Percentiles rank a stretch among this genome's conserved stretches.
Evolutionary conservation across 2,888 invertebrate genomes (phyloP).

Genomic region (Branchellion lobata): DNA sequence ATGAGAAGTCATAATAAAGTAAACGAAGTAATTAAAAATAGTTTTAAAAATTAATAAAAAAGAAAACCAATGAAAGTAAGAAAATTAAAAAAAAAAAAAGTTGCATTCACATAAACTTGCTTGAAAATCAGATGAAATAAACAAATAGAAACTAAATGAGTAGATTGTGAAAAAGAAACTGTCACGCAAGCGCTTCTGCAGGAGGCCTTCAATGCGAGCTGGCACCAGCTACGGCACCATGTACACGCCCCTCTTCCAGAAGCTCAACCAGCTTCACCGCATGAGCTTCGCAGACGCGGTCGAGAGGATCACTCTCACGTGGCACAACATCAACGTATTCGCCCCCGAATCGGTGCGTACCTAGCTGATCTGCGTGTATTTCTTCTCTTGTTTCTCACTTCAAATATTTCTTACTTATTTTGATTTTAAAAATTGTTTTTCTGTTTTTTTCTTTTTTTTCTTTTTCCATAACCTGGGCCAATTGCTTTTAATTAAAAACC

Average conservation of each 20-base stretch:
- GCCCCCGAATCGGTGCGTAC: conserved; percentile 27
- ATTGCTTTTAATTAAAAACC: too few relatives aligned
- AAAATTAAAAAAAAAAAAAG: background rate
- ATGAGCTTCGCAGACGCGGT: conserved; percentile 47
- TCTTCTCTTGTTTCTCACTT: too few relatives aligned
- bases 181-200: background rate
- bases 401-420: background rate
- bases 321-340: conserved; percentile 46
- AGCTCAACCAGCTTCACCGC: conserved; percentile 40
- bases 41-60: background rate
- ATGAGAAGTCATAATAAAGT: background rate
- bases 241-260: conserved; percentile 44
- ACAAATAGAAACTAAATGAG: too few relatives aligned
- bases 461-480: too few relatives aligned
- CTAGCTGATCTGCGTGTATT: too few relatives aligned
- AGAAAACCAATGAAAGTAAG: background rate
- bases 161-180: too few relatives aligned
- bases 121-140: too few relatives aligned
- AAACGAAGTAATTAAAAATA: background rate
- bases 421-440: background rate
- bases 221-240: conserved; percentile 43
- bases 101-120: too few relatives aligned
- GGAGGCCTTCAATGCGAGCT: background rate
- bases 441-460: too few relatives aligned
- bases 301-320: conserved; percentile 46